Evolutionary conservation across 2,113 vertebrate species (phyloP).

Genomic region (Caloenas nicobarica): DNA sequence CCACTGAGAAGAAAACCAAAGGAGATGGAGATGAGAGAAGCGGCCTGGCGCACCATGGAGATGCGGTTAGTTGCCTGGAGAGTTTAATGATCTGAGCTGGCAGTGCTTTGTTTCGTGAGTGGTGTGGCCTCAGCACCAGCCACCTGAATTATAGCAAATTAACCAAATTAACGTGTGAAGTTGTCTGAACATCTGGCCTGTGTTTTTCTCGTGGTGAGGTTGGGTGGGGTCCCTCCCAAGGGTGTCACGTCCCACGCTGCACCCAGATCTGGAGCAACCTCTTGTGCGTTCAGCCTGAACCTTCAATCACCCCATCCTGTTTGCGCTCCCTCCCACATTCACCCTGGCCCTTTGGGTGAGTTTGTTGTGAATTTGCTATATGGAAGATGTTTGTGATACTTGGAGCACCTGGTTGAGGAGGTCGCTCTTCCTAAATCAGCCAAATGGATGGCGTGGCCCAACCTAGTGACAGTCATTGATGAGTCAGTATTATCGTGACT

Average conservation of each 20-base stretch:
- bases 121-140: background rate
- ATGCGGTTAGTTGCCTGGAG: background rate
- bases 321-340: accelerated
- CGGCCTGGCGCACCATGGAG: background rate
- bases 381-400: background rate
- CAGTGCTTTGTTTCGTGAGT: background rate
- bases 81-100: constrained; percentile 7
- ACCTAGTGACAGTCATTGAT: background rate
- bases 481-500: background rate
- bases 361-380: background rate
- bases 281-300: accelerated
- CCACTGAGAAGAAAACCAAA: background rate
- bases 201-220: background rate
- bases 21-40: constrained; percentile 22
- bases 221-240: background rate
- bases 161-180: background rate
- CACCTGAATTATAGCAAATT: constrained; percentile 31
- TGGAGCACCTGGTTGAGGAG: background rate
- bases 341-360: background rate
- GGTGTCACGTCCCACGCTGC: background rate
- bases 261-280: background rate
- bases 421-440: background rate
- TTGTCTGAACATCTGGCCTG: background rate
- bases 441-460: background rate
- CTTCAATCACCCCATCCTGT: accelerated